Conservation (phyloP, 2,888 invertebrate genomes). For the Keiferia lycopersicella region DNA sequence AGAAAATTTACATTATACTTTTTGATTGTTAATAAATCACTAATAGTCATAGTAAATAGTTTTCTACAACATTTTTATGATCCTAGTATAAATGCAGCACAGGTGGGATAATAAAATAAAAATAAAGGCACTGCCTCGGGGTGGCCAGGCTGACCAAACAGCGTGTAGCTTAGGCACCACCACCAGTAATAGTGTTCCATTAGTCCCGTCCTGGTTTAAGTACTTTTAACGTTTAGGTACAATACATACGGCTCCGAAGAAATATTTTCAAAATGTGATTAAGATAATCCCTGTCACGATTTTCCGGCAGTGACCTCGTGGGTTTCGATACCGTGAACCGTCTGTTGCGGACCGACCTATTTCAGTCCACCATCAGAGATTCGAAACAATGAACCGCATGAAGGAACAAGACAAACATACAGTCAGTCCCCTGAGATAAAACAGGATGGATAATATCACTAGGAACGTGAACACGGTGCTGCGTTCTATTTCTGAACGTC, state of each 20-base stretch:
- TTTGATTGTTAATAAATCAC: too few relatives aligned
- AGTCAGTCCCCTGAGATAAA: constrained; percentile 57
- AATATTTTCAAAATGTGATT: constrained; percentile 31
- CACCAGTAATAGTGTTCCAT: too few relatives aligned
- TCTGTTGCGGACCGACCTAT: constrained; percentile 78
- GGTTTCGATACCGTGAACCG: constrained; percentile 74
- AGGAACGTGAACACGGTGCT: constrained; percentile 64
- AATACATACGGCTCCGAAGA: constrained; percentile 16
- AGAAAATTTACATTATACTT: too few relatives aligned
- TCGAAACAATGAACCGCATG: constrained; percentile 77
- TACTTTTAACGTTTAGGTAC: background rate
- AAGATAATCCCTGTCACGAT: constrained; percentile 42
- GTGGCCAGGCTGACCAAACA: too few relatives aligned
- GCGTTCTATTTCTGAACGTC: constrained; percentile 78
- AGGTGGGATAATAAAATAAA: too few relatives aligned
- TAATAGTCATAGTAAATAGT: too few relatives aligned
- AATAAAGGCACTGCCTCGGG: too few relatives aligned
- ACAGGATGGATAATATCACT: constrained; percentile 70
- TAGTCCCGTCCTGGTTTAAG: too few relatives aligned
- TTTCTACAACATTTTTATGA: too few relatives aligned
- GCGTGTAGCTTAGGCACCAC: too few relatives aligned
- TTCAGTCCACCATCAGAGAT: constrained; percentile 71
- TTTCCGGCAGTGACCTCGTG: constrained; percentile 76
- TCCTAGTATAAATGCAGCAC: too few relatives aligned
- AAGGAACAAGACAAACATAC: constrained; percentile 69